Base-by-base conservation (phyloP, 2,797 vertebrate genomes). In the Ispidina lecontei region DNA sequence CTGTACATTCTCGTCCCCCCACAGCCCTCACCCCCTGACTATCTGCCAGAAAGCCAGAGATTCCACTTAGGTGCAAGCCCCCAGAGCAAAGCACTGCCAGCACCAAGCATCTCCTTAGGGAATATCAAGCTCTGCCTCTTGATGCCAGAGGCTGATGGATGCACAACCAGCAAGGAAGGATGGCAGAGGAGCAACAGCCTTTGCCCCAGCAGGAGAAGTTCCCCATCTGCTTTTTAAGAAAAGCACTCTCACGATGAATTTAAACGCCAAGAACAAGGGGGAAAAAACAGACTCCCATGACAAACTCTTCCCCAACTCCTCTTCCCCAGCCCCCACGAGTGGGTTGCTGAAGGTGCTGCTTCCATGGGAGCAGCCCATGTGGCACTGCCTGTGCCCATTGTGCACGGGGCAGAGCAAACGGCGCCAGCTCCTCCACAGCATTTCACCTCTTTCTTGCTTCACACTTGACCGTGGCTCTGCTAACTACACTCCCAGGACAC, bases 91-190 rank as follows among this genome's bases (percentile, higher is more conserved):
- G 26, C 71, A n/a, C 26, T 26, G 11, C 51, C 52, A 41, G 29
- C 75, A 20, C 9, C 0, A 1, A 76, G 37, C 25, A 47, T 20
- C 62, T 84, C 52, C 4, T 25, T 5, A 16, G 25, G 60, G 69
- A 87, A 47, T 0, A 1, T 14, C 0, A 0, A 6, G 7, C 43
- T 82, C 68, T 6, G 3, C 17, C 16, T 49, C 47, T 14, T 22
- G 60, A 23, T 43, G 43, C 23, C 51, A 84, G 43, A 84, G 16
- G 43, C 31, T 70, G 60, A 73, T n/a, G 28, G 68, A 90, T 67
- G 59, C 22, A 7, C 28, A 44, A 76, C 59, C 37, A 56, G n/a
- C 41, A 33, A 73, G 37, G 77, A 87, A 29, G 2, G 0, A 12
- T 16, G 23, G 46, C 33, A 76, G 69, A 69, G 25, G 12, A 87